Base-by-base conservation (phyloP, 2,113 vertebrate species). In the Copsychus sechellarum region DNA sequence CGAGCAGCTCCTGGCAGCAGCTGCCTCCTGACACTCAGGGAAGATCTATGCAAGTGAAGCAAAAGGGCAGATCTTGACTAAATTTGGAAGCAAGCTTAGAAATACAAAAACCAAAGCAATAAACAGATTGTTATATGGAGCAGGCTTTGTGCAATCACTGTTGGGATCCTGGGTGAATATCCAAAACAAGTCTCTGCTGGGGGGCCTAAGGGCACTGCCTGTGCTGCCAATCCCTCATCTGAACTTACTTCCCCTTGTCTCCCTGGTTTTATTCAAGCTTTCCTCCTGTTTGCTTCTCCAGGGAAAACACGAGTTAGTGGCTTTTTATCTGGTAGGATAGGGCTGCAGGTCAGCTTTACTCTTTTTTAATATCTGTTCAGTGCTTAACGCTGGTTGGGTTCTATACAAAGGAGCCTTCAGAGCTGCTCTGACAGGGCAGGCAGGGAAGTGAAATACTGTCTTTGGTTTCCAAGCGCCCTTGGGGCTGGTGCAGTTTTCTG, bases 101-200 rank as follows among this genome's bases (percentile, higher is more conserved):
- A 80, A 57, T 36, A 36, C 24, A 45, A 72, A 92, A 91, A 3
- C 11, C 70, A 87, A 64, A 85, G 92, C 66, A 94, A 93, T 91
- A 94, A 96, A 96, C 1, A 4, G 34, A 33, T 51, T 56, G 34
- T 67, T 31, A 47, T 24, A 0, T 1, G 12, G 61, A 62, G 14
- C 34, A 11, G 79, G 28, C 47, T 89, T 42, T 53, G 70, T 42
- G 61, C 34, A 3, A 3, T 87, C 17, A 1, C 43, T 79, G 24
- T 14, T 50, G 34, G 57, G 38, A 33, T 42, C 42, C 81, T 2
- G 2, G 25, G 11, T 48, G 60, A 38, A 20, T 0, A 3, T 21
- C 47, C 43, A 22, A 29, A 71, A 3, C 0, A 0, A 1, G 1
- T 8, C 14, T 16, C 36, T 8, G 3, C 33, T 34, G 11, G 7